Evolutionary conservation across 2,113 vertebrate genomes (phyloP).

Genomic region (Empidonax traillii): DNA sequence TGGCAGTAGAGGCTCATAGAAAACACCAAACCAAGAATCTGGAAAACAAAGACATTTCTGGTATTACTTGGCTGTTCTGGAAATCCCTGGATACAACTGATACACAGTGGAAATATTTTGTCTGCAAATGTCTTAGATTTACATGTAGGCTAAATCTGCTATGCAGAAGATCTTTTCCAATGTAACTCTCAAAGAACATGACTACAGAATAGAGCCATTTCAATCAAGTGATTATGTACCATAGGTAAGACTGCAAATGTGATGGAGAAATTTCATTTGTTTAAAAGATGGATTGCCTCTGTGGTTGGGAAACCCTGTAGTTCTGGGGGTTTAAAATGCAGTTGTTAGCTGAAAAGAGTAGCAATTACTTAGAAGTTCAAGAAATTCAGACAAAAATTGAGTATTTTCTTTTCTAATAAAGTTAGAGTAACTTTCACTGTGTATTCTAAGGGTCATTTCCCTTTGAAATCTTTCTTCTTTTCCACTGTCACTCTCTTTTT

Average conservation of each 20-base stretch:
- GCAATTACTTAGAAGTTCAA: background rate
- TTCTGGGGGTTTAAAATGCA: background rate
- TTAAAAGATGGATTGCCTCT: background rate
- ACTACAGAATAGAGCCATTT: background rate
- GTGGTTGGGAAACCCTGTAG: background rate
- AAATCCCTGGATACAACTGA: background rate
- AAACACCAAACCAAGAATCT: conserved; percentile 77
- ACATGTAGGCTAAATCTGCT: conserved; percentile 38
- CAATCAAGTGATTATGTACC: background rate
- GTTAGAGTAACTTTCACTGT: background rate
- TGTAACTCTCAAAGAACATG: background rate
- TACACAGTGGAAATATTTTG: conserved; percentile 19
- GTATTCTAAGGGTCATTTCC: background rate
- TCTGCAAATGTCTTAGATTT: conserved; percentile 50
- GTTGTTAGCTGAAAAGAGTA: background rate
- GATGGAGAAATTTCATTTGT: background rate
- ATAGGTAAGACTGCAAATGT: background rate
- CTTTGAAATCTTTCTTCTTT: background rate
- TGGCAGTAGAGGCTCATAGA: conserved; percentile 78
- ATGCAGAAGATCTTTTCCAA: conserved; percentile 25
- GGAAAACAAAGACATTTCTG: conserved; percentile 65
- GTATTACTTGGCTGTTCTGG: conserved; percentile 39
- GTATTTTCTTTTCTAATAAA: background rate
- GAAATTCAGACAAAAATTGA: background rate
- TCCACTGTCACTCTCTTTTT: background rate